Evolutionary conservation across 1,140 invertebrate species (phyloP), one percentile per base, ranked within the genome.

Genomic region (Drosophila ogumai): DNA sequence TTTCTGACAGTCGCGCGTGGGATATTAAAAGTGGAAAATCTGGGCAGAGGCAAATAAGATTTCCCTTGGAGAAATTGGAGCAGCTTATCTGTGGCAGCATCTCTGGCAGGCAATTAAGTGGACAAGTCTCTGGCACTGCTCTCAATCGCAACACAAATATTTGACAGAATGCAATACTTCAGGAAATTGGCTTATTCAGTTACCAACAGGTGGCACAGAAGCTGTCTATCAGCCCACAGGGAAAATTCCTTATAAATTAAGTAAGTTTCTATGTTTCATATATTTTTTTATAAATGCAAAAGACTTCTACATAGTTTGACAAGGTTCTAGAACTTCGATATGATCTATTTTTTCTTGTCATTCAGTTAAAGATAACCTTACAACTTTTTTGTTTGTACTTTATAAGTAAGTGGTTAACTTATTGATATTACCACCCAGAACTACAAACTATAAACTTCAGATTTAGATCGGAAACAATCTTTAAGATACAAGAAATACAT

Each of bases 1-100:
- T 52, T 58, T 82, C 71, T 73, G 84, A 80, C 84, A 81, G 80
- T 17, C 55, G 25, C 44, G 74, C 77, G 85, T 88, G 84, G 84
- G 76, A 90, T 84, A 78, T 84, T 64, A 77, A 84, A 74, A 63
- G 43, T 22, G 49, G 34, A 55, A 55, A 38, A 55, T 25, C 52
- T 55, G 19, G 8, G 19, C 13, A 50, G 60, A 79, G 40, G 46
- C 44, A 46, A 44, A 68, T 56, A 64, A 49, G 56, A 61, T 55
- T 76, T 59, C 17, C 44, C 52, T 41, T 40, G 64, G 28, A 15
- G 52, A 46, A 72, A 49, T 34, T 56, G 43, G 31, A 41, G 52
- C 34, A 41, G 54, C 68, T 72, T 72, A 72, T 59, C 68, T 72
- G 9, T 10, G 22, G 49, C n/a, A 59, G 57, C 34, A 38, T 57